These are phyloP conservation scores for Eulemur albifrons DNA, from an alignment of 2,797 vertebrate species.

Conservation along the genomic window DNA sequence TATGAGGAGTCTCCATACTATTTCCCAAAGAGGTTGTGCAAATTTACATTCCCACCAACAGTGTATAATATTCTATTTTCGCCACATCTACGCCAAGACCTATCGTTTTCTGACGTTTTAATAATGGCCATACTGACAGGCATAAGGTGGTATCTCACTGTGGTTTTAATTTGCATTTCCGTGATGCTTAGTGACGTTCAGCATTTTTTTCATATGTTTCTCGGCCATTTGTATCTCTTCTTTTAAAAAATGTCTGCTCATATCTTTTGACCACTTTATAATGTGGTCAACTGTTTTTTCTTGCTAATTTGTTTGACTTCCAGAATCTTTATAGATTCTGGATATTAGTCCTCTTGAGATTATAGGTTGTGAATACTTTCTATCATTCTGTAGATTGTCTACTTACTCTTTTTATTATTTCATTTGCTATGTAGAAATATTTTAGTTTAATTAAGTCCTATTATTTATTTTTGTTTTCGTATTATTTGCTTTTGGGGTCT, in stretches of 20 bases:
- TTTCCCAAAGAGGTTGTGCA: not conserved
- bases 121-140: not conserved
- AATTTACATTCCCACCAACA: not conserved
- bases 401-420: no score
- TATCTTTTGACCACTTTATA: not conserved
- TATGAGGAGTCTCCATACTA: not conserved
- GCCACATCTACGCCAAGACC: not conserved
- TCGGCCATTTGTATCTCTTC: not conserved
- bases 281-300: not conserved
- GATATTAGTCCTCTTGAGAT: no score
- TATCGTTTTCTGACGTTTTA: not conserved
- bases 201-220: not conserved
- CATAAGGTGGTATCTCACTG: not conserved
- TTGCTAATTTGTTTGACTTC: not conserved
- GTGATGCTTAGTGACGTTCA: not conserved
- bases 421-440: no score
- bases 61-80: not conserved
- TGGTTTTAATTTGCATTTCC: not conserved
- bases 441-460: no score
- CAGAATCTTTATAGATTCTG: no score
- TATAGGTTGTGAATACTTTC: no score
- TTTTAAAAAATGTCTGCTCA: not conserved
- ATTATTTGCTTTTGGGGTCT: no score
- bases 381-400: no score
- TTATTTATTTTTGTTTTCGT: no score